Evolutionary conservation across 2,113 vertebrate genomes (phyloP), one percentile per base, ranked within the genome.

Genomic region (Thomomys bottae): DNA sequence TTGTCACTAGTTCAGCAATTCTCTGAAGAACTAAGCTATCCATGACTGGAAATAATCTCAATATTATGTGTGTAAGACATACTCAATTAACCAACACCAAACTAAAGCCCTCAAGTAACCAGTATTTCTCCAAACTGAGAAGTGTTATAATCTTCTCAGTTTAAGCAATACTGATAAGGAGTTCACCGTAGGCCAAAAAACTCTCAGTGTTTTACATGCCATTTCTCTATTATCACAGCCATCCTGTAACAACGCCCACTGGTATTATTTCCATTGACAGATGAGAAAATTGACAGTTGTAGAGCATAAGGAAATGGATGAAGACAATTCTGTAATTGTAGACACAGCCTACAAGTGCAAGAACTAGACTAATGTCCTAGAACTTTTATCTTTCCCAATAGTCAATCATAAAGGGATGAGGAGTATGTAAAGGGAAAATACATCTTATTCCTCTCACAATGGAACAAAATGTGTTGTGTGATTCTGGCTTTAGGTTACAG

Each of bases 1-100:
- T 92, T 83, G 32, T 32, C 24, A 85, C 24, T 36, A 88, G 49
- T 79, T 79, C 54, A 79, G 18, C 79, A 90, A 83, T 79, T 92
- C 61, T 79, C 54, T 67, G n/a, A 93, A 88, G 38, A 92, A 11
- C n/a, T 76, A n/a, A 86, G 66, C 40, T 76, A 92, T 18, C 17
- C 34, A 75, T 28, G 30, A 71, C 32, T 76, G 21, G 66, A 94
- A 90, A 67, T 90, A 49, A 38, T 61, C 92, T 85, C 66, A 79
- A 87, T 86, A 75, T 59, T 61, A 49, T 78, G 14, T 42, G 8
- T 54, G 38, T 10, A 64, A 14, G 8, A 8, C 3, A 96, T 77
- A 4, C 20, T 77, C 68, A 91, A 45, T 80, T 67, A 84, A 54
- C 24, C 30, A 84, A 79, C 18, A 63, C 21, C 71, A 6, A 94